Base-by-base conservation (phyloP, 2,797 vertebrate species). In the Cyprinodon diabolis region DNA sequence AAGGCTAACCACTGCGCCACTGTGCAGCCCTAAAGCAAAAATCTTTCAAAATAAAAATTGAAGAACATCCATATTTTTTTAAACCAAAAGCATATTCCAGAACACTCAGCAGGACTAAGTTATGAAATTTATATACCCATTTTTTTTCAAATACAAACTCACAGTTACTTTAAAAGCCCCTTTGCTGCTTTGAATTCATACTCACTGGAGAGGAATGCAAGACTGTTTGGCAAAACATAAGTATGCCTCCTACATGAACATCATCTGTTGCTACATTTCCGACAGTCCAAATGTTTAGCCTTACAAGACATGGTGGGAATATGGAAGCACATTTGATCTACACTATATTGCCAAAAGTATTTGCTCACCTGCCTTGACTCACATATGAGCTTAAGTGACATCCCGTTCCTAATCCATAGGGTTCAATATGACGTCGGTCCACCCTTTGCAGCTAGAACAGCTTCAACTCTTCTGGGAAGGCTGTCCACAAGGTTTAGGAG, bases 191-290 rank as follows among this genome's bases (percentile, higher is more conserved):
- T 84, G 72, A 72, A 68, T 71, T 75, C 77, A 84, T 71, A 79
- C 71, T 75, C 76, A 25, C 54, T 80, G 74, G 82, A 80, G 81
- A 82, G 69, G 79, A 80, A 80, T 83, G 78, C 75, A 35, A 78
- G 75, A 80, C 84, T 81, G 74, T 87, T 86, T 84, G 83, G 83
- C 70, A 84, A 81, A 79, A 73, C 68, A 48, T 74, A 74, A 78
- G 69, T 14, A 65, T 74, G 66, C 80, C 76, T 40, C 84, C 82
- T 68, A 81, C 89, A 77, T 69, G 63, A 72, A 60, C 72, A 82
- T 82, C 86, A 83, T 87, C 84, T 81, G 82, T 72, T 81, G 77
- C 80, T 83, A 77, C 69, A 83, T 87, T 84, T 84, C 66, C 69
- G 62, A 67, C 73, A 79, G 74, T 57, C 56, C 62, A 65, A 65